A percentile compares a stretch with the other conserved stretches of the same genome.
phyloP scores from a whole-genome alignment of 2,888 invertebrate genomes.

The Aporophyla lueneburgensis region DNA sequence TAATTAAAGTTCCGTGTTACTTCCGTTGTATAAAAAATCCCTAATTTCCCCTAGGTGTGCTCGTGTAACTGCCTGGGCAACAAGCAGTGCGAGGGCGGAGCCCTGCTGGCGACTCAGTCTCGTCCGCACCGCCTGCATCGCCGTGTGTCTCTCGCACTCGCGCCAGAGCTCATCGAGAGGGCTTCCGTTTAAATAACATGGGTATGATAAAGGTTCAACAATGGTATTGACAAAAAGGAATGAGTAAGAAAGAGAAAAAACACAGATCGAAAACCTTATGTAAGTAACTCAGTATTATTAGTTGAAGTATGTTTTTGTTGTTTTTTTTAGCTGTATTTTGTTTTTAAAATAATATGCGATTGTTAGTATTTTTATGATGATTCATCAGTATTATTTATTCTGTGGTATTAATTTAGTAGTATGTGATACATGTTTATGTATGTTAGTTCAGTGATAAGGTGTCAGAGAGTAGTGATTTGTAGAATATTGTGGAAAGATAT shows the following conservation, averaged over 20 bases:
- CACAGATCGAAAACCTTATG: too few relatives aligned
- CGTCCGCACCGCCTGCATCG: constrained; percentile 70
- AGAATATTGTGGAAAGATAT: background rate
- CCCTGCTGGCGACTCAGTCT: constrained; percentile 75
- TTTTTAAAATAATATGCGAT: background rate
- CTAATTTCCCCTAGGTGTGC: constrained; percentile 80
- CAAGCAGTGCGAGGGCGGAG: constrained; percentile 86
- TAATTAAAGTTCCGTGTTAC: too few relatives aligned
- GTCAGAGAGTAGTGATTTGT: constrained; percentile 18
- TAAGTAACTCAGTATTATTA: too few relatives aligned
- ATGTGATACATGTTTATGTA: constrained; percentile 2
- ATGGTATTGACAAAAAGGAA: background rate
- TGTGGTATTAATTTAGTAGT: background rate
- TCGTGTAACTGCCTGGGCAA: constrained; percentile 89
- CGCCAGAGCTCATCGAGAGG: constrained; percentile 79
- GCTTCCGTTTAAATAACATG: constrained; percentile 78
- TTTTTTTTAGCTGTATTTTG: background rate
- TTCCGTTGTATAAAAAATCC: background rate
- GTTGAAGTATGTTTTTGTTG: too few relatives aligned
- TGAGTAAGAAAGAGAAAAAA: background rate
- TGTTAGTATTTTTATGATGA: background rate
- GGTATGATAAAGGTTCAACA: background rate
- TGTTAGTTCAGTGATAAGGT: background rate
- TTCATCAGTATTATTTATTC: constrained; percentile 8
- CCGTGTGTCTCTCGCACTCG: constrained; percentile 73